Conservation (phyloP, 2,797 vertebrate species). For the Semaprochilodus insignis region DNA sequence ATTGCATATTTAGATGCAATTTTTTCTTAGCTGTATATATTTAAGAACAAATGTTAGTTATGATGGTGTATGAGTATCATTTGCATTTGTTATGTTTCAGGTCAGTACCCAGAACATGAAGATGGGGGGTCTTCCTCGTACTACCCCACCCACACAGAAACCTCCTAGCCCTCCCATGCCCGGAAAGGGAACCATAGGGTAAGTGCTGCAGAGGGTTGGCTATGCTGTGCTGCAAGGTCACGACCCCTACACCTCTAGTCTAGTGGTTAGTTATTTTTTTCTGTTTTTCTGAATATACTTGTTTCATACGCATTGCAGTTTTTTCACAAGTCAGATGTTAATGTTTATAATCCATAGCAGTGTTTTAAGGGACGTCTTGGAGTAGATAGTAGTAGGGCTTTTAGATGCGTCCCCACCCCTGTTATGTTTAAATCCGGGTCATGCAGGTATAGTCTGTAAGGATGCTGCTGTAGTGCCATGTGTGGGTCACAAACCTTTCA, state of each 20-base stretch:
- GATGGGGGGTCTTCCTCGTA: constrained; percentile 87
- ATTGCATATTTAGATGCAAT: neutral
- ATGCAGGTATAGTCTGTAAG: neutral
- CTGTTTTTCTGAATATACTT: neutral
- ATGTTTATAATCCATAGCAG: neutral
- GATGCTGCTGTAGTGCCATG: neutral
- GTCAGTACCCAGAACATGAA: constrained; percentile 93
- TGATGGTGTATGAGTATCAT: neutral
- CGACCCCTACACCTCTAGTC: neutral
- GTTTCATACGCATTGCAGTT: neutral
- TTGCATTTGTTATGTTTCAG: constrained; percentile 70
- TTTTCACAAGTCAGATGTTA: neutral
- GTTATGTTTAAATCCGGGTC: constrained; percentile 30
- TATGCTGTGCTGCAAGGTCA: neutral
- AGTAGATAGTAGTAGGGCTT: neutral
- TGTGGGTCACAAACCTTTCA: constrained; percentile 5
- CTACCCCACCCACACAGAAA: constrained; percentile 92
- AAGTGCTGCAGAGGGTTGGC: constrained; percentile 61
- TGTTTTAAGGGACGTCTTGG: neutral
- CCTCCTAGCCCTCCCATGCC: constrained; percentile 92
- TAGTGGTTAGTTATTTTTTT: too few relatives aligned
- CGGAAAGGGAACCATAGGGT: constrained; percentile 93
- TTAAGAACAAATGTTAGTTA: neutral
- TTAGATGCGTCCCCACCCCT: neutral
- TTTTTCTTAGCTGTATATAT: neutral